Conservation (phyloP, 2,113 vertebrate genomes). For the Xiphophorus maculatus region DNA sequence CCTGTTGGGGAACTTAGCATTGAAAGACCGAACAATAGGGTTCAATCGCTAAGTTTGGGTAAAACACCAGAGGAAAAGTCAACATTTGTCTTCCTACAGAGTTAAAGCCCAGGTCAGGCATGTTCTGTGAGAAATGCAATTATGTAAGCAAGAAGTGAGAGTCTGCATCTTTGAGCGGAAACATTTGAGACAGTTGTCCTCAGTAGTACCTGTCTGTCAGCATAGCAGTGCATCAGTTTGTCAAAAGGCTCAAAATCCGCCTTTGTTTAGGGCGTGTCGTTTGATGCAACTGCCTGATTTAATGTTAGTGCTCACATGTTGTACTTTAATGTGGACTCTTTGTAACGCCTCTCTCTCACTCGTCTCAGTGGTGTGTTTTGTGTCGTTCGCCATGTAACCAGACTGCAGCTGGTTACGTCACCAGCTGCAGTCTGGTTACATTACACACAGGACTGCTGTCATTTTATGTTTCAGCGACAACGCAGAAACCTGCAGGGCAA, state of each 20-base stretch:
- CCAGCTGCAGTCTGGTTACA: constrained; percentile 58
- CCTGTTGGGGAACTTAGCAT: too few species aligned
- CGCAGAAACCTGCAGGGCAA: background rate
- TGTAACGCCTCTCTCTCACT: background rate
- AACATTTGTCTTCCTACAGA: too few species aligned
- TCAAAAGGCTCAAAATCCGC: background rate
- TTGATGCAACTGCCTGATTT: background rate
- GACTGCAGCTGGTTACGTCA: constrained; percentile 62
- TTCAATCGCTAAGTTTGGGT: too few species aligned
- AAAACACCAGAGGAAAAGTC: too few species aligned
- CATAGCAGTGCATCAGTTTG: background rate
- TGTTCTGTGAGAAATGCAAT: background rate
- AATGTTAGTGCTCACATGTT: background rate
- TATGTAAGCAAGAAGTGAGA: background rate
- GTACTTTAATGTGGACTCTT: background rate
- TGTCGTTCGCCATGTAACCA: constrained; percentile 23
- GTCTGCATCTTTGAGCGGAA: background rate
- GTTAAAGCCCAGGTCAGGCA: background rate
- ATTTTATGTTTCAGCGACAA: constrained; percentile 20
- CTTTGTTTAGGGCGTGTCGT: background rate
- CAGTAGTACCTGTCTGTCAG: background rate
- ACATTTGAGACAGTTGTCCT: background rate
- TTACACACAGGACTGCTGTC: constrained; percentile 39
- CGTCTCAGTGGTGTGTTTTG: constrained; percentile 15
- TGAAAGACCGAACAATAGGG: too few species aligned